These are phyloP conservation scores for Entomobrya multifasciata DNA, from an alignment of 2,888 invertebrate species.

Conservation along the genomic window DNA sequence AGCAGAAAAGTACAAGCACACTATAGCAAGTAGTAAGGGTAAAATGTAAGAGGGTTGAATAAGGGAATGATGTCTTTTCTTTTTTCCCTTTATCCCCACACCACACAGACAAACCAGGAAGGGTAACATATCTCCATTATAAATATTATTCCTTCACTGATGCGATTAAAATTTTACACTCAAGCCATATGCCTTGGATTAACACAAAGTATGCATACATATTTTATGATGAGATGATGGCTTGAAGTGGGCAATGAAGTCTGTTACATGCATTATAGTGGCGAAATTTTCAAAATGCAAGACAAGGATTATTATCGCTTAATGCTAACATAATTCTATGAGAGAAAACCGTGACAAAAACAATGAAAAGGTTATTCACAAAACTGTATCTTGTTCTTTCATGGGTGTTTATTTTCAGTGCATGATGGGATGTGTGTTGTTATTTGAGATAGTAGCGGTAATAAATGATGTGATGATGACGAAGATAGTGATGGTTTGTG, in stretches of 20 bases:
- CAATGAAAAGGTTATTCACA: constrained; percentile 49
- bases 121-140: constrained; percentile 42
- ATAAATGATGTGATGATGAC: constrained; percentile 5
- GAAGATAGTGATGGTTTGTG: constrained; percentile 15
- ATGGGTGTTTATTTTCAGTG: background rate
- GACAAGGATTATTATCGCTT: constrained; percentile 63
- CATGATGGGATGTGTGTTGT: too few relatives aligned
- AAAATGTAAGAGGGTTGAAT: constrained; percentile 15
- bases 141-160: too few relatives aligned
- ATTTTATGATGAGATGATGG: constrained; percentile 5
- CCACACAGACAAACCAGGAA: constrained; percentile 24
- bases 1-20: background rate
- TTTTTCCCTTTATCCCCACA: constrained; percentile 1
- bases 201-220: background rate
- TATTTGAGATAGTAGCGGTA: background rate
- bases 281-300: constrained; percentile 46
- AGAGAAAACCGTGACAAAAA: background rate
- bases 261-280: constrained; percentile 45
- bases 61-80: constrained; percentile 24
- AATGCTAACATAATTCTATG: constrained; percentile 62
- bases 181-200: background rate
- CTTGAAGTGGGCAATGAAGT: constrained; percentile 48
- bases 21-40: too few relatives aligned
- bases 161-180: constrained; percentile 29
- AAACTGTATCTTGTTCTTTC: background rate